These are phyloP conservation scores for Morelia viridis DNA, from an alignment of 2,797 vertebrate species.

Conservation along the genomic window DNA sequence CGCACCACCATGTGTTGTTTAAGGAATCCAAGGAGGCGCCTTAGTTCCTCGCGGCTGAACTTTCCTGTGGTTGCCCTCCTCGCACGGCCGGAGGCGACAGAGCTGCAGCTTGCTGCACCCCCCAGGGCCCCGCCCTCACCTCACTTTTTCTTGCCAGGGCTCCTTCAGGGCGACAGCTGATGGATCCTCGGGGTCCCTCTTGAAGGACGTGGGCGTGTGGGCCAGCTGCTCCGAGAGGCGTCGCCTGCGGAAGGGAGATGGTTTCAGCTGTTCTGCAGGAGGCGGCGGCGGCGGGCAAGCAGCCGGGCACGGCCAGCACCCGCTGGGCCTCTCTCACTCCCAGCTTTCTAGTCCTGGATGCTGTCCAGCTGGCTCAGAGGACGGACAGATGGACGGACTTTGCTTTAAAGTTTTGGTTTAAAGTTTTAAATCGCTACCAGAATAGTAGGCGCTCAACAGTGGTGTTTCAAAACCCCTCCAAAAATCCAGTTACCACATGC, in stretches of 20 bases:
- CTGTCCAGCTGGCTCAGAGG: too few species aligned
- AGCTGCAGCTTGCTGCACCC: neutral
- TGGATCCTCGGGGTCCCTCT: conserved; percentile 90
- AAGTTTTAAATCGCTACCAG: neutral
- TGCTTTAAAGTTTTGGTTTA: neutral
- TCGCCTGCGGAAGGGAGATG: conserved; percentile 70
- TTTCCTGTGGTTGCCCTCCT: too few species aligned
- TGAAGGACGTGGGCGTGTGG: conserved; percentile 92
- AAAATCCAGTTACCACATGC: too few species aligned
- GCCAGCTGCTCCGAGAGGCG: conserved; percentile 93
- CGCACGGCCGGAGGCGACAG: neutral
- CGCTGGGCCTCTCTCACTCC: neutral
- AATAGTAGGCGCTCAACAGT: neutral
- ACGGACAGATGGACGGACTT: neutral
- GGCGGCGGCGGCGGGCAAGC: too few species aligned
- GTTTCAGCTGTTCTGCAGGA: neutral
- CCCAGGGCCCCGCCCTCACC: conserved; percentile 69
- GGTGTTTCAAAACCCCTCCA: neutral
- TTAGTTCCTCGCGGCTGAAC: too few species aligned
- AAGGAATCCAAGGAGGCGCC: too few species aligned
- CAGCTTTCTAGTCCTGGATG: neutral
- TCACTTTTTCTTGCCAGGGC: conserved; percentile 96
- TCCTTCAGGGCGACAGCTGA: conserved; percentile 96
- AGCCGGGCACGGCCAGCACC: neutral
- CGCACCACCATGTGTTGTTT: neutral